These are phyloP conservation scores for Chrysogorgia sp. DNA, from an alignment of 92 coral and sea anemone genomes.

Conservation along the genomic window DNA sequence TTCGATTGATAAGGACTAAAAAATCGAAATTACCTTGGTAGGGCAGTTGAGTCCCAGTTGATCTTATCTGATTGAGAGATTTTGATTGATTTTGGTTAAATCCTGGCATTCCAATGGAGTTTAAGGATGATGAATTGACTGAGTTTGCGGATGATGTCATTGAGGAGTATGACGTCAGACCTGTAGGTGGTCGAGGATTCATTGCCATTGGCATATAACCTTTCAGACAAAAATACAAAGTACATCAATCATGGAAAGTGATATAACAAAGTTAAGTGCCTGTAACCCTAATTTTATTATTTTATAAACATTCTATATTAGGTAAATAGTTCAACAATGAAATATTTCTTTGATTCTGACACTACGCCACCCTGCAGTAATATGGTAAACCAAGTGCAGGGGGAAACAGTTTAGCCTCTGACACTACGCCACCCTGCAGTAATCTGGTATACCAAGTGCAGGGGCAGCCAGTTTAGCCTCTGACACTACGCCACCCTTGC, in stretches of 20 bases:
- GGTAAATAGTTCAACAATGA: too few species aligned
- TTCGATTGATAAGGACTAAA: too few species aligned
- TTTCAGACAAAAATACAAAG: background rate
- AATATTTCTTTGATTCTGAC: too few species aligned
- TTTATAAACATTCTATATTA: too few species aligned
- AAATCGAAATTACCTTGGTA: background rate
- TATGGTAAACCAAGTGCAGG: too few species aligned
- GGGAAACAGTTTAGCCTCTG: too few species aligned
- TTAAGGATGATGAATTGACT: constrained; percentile 12
- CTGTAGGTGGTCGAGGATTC: background rate
- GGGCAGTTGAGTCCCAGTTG: background rate
- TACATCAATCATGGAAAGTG: background rate
- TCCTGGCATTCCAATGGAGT: constrained; percentile 29
- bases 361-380: too few species aligned
- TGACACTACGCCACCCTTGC: too few species aligned
- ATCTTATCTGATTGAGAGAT: constrained; percentile 22
- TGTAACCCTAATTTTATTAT: too few species aligned
- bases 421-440: too few species aligned
- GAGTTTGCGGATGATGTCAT: background rate
- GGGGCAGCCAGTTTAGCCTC: too few species aligned
- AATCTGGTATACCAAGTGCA: too few species aligned
- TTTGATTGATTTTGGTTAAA: constrained; percentile 17
- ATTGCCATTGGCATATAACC: constrained; percentile 5
- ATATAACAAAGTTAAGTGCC: background rate
- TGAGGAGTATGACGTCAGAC: background rate